These are phyloP conservation scores for Chrosomus eos DNA, from an alignment of 2,797 vertebrate species.

Conservation along the genomic window DNA sequence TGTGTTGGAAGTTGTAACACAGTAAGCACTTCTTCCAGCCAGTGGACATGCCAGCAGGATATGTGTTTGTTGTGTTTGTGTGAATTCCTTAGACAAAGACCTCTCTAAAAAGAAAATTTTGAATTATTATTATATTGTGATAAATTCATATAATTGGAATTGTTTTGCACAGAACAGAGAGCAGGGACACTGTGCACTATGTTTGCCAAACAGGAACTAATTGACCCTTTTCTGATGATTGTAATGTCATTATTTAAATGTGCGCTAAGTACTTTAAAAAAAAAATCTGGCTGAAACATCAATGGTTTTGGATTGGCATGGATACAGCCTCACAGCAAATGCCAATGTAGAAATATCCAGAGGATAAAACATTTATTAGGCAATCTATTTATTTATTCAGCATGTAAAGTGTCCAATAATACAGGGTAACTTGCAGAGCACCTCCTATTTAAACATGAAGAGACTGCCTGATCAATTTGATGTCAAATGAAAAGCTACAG, in stretches of 20 bases:
- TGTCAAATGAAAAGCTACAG: not conserved
- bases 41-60: not conserved
- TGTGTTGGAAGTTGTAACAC: not conserved
- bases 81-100: not conserved
- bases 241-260: not conserved
- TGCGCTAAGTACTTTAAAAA: not conserved
- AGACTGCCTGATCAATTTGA: not conserved
- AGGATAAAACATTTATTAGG: not conserved
- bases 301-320: not conserved
- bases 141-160: not conserved
- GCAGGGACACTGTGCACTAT: not conserved
- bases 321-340: not conserved
- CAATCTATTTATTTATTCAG: slow-evolving; percentile 2
- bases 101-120: not conserved
- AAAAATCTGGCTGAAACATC: not conserved
- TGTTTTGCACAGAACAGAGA: not conserved
- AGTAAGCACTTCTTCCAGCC: slow-evolving; percentile 1
- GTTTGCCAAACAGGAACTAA: not conserved
- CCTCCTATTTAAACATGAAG: not conserved
- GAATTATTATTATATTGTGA: not conserved
- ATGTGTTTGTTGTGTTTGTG: slow-evolving; percentile 6
- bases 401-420: not conserved
- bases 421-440: not conserved
- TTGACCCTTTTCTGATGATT: not conserved
- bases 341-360: not conserved